Evolutionary conservation across 2,888 invertebrate species (phyloP), one percentile per base, ranked within the genome.

Genomic region (Eupithecia centaureata): DNA sequence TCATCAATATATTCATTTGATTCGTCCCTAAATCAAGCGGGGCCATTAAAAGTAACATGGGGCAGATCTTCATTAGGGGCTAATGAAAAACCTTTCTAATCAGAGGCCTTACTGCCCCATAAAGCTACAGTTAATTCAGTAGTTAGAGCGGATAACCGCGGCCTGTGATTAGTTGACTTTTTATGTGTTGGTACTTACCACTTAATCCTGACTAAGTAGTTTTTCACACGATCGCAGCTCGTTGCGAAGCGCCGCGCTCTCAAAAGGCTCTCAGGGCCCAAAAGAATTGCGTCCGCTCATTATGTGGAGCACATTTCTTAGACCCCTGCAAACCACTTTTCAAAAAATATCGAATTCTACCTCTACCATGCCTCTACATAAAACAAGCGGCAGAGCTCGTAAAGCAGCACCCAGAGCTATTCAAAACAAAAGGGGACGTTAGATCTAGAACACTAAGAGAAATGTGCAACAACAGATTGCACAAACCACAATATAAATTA

Each of bases 71-170:
- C 52, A 15, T 52, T 52, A 52, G 1, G 2, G 60, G 61, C 57
- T 65, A 65, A 65, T 65, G 65, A 65, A 65, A 65, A 61, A 57
- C 60, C 27, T 57, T 33, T 54, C 56, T 61, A 61, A 65, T 65
- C 65, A 65, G 61, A 15, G 60, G 33, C 54, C 25, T 65, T 60
- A 65, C 54, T 65, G 61, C 3, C 12, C 47, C 38, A 57, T 61
- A 65, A 61, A 42, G 61, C 61, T 65, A 56, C 61, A 57, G 60
- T 61, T 56, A 61, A 61, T 61, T 65, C 60, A 42, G 32, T 61
- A 42, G 25, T 52, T 52, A 27, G 52, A 25, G 51, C 10, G 52
- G 52, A 27, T 52, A 22, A 47, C 22, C 52, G 27, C 27, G 51
- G 22, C 13, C 25, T 27, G 52, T 52, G 52, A 52, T 52, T 27